phyloP scores from a whole-genome alignment of 2,113 vertebrate genomes.

The Pelodiscus sinensis region DNA sequence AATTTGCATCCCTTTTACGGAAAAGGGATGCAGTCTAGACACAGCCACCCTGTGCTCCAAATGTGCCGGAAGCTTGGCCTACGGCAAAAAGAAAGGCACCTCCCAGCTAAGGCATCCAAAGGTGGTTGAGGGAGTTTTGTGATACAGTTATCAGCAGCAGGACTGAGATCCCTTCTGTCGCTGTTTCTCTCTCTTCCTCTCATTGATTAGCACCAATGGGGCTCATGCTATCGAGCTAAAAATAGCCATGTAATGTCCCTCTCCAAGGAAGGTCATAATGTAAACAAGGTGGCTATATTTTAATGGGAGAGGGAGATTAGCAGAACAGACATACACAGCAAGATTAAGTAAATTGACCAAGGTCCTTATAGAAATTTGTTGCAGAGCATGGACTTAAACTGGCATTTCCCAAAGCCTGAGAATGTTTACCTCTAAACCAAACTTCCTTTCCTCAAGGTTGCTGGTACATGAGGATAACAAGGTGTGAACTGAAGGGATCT shows the following conservation, averaged over 20 bases:
- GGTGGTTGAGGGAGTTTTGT: too few relatives aligned
- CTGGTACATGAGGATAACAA: not conserved
- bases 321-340: not conserved
- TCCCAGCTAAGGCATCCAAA: too few relatives aligned
- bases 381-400: not conserved
- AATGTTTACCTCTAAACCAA: fast-evolving
- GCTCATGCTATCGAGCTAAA: not conserved
- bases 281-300: not conserved
- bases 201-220: not conserved
- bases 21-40: too few relatives aligned
- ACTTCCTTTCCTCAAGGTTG: not conserved
- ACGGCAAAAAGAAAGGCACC: too few relatives aligned
- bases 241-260: not conserved
- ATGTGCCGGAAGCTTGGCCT: too few relatives aligned
- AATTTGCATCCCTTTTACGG: too few relatives aligned
- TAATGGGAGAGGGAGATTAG: not conserved
- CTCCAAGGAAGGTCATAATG: not conserved
- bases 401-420: fast-evolving
- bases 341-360: not conserved
- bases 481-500: not conserved
- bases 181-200: too few relatives aligned
- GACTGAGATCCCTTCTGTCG: too few relatives aligned
- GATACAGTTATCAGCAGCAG: too few relatives aligned
- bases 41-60: too few relatives aligned
- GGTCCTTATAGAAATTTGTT: not conserved